These are phyloP conservation scores for Forbesichthys agassizii DNA, from an alignment of 2,113 vertebrate species.

Conservation along the genomic window DNA sequence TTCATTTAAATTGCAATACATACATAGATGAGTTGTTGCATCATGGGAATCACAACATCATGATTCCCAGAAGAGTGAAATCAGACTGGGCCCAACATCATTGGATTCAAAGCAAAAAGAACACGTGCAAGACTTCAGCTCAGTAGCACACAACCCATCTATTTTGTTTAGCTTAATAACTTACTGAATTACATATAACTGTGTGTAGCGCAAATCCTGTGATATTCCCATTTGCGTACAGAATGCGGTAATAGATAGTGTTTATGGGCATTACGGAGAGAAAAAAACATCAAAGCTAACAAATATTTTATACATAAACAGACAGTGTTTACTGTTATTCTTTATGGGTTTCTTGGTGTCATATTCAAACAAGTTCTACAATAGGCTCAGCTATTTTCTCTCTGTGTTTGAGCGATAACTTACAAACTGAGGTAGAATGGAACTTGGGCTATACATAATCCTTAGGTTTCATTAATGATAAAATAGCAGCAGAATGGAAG, in stretches of 20 bases:
- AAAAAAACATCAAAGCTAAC: slow-evolving; percentile 55
- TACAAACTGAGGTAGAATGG: slow-evolving; percentile 94
- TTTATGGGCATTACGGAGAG: slow-evolving; percentile 16
- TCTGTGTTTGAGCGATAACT: slow-evolving; percentile 82
- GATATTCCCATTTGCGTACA: slow-evolving; percentile 58
- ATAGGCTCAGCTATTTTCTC: slow-evolving; percentile 58
- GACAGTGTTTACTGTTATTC: slow-evolving; percentile 62
- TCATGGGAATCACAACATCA: slow-evolving; percentile 22
- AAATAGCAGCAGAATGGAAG: slow-evolving; percentile 69
- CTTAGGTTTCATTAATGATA: slow-evolving; percentile 74
- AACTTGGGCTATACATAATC: slow-evolving; percentile 82
- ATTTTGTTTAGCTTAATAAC: no score
- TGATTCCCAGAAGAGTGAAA: slow-evolving; percentile 7
- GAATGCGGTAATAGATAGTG: slow-evolving; percentile 25
- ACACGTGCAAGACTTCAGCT: slow-evolving; percentile 20
- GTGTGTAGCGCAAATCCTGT: slow-evolving; percentile 42
- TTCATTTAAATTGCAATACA: slow-evolving; percentile 9
- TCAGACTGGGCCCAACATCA: slow-evolving; percentile 11
- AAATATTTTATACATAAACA: slow-evolving; percentile 62
- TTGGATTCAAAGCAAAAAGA: slow-evolving; percentile 10
- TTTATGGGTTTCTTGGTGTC: slow-evolving; percentile 59
- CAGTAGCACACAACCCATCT: slow-evolving; percentile 13
- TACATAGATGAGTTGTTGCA: slow-evolving; percentile 19
- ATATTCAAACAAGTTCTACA: slow-evolving; percentile 65
- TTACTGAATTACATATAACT: slow-evolving; percentile 23